Base-by-base conservation (phyloP, 2,888 invertebrate species). In the Acrobasis repandana region DNA sequence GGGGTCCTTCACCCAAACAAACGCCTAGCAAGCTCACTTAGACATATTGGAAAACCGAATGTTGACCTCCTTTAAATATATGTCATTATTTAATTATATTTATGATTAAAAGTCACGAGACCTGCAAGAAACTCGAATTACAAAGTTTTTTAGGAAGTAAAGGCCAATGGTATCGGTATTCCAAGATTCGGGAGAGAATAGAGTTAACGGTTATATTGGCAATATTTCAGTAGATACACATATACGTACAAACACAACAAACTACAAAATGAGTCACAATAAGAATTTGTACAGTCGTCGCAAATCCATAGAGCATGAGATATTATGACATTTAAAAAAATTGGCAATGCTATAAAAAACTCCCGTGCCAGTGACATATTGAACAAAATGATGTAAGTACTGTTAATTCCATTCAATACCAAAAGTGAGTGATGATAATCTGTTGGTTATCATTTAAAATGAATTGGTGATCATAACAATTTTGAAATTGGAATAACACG, bases 1-100 rank as follows among this genome's bases (percentile, higher is more conserved):
- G 92, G 94, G 94, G 92, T 93, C 93, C 89, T 93, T 92, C 85
- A 93, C 93, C 93, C 93, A 92, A 89, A 81, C 72, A 76, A 71
- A 83, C 80, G 80, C 84, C 83, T 86, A 83, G 77, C 76, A 80
- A 82, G 83, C 86, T 87, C 75, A 75, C 79, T 77, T 72, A 75
- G 71, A 64, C 60, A 77, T 76, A 68, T 83, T 84, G 83, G 82
- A 86, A 86, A 83, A 89, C 82, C 85, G 83, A 83, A 76, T 75
- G 70, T 70, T 65, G 72, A 64, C 64, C 70, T 71, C 67, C 61
- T 63, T 68, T 62, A 66, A 72, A 70, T 69, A 54, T 36, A 38
- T 36, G 10, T 54, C 16, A 20, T 36, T 15, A 18, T 56, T 56
- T 46, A 4, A 10, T 18, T 38, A 14, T 43, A 43, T 43, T 38